A percentile compares a stretch with the other conserved stretches of the same genome.
Conservation (phyloP, 1,140 invertebrate species). For the Tyrophagus putrescentiae region DNA sequence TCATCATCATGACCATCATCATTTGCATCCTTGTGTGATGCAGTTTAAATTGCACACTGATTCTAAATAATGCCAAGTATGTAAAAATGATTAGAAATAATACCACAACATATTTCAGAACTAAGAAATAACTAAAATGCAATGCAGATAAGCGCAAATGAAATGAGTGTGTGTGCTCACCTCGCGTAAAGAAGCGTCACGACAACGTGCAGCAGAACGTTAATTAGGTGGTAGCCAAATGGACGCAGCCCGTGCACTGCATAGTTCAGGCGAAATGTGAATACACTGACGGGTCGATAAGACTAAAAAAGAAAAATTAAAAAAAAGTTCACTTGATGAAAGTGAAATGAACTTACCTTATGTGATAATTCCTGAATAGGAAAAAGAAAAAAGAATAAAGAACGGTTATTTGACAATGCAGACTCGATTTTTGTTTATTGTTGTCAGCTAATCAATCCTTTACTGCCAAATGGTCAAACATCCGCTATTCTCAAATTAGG, state of each 20-base stretch:
- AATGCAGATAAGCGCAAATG: no score
- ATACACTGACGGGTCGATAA: conserved; percentile 73
- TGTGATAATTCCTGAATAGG: conserved; percentile 18
- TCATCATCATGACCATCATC: no score
- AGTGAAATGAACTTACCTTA: conserved; percentile 16
- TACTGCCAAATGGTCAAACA: not conserved
- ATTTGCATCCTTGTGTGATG: no score
- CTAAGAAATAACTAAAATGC: no score
- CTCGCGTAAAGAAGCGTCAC: conserved; percentile 15
- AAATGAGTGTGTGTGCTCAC: no score
- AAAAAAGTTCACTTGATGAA: conserved; percentile 5
- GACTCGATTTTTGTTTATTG: not conserved
- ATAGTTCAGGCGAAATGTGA: conserved; percentile 83
- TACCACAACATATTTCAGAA: no score
- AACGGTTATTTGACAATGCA: not conserved
- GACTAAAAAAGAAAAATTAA: conserved; percentile 41
- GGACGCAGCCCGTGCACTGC: conserved; percentile 67
- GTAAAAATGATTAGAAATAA: no score
- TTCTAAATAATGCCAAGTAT: no score
- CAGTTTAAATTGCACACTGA: no score
- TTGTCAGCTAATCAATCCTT: not conserved
- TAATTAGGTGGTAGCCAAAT: conserved; percentile 77
- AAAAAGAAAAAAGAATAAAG: not conserved
- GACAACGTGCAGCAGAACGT: conserved; percentile 51
- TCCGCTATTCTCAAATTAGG: not conserved